Evolutionary conservation across 2,797 vertebrate species (phyloP).

Genomic region (Poecilia velifera): DNA sequence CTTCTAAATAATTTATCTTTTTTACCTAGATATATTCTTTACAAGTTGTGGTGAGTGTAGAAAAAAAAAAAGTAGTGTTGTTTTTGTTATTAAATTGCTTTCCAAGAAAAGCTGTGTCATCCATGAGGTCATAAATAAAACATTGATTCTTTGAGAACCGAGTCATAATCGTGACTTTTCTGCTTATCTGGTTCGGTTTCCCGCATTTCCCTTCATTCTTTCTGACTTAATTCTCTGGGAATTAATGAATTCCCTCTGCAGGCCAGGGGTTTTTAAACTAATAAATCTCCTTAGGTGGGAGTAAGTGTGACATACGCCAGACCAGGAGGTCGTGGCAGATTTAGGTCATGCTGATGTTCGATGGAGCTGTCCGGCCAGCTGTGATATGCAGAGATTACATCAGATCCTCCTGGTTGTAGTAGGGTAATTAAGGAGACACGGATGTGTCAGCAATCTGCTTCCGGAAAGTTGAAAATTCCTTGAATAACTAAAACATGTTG

Average conservation of each 20-base stretch:
- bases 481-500: slow-evolving; percentile 30
- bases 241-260: slow-evolving; percentile 31
- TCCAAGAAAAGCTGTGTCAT: background rate
- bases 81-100: background rate
- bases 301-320: slow-evolving; percentile 62
- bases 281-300: slow-evolving; percentile 48
- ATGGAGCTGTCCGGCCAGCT: slow-evolving; percentile 41
- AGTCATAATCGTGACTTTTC: slow-evolving; percentile 8
- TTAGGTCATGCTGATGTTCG: slow-evolving; percentile 56
- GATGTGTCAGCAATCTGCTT: slow-evolving; percentile 37
- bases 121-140: slow-evolving; percentile 22
- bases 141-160: slow-evolving; percentile 28
- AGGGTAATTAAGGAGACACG: slow-evolving; percentile 54
- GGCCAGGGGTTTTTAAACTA: slow-evolving; percentile 31
- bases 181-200: slow-evolving; percentile 23
- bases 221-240: slow-evolving; percentile 30
- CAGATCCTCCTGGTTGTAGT: slow-evolving; percentile 41
- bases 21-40: background rate
- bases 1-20: background rate
- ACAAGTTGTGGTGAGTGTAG: background rate
- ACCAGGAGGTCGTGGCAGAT: slow-evolving; percentile 66
- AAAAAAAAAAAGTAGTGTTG: background rate
- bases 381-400: slow-evolving; percentile 55
- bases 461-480: slow-evolving; percentile 25
- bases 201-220: slow-evolving; percentile 35